phyloP scores from a whole-genome alignment of 2,888 invertebrate species.

The Cheilosia grossa region DNA sequence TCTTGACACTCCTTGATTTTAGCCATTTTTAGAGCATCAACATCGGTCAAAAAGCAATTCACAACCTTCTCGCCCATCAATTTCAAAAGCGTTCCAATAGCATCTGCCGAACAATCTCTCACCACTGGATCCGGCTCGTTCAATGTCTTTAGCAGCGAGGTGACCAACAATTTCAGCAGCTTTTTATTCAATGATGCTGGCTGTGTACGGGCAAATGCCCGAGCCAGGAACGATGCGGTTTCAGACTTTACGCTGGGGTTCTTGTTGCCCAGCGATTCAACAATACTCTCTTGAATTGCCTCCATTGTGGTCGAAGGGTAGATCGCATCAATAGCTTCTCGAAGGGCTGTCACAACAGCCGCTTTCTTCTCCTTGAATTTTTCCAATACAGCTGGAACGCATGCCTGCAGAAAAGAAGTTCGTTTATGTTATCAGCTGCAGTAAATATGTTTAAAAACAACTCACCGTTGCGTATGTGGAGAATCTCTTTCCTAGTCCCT shows the following conservation, averaged over 20 bases:
- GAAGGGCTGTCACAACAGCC: constrained; percentile 92
- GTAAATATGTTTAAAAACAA: not conserved
- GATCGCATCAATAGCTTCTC: constrained; percentile 95
- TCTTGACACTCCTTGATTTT: constrained; percentile 97
- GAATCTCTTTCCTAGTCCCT: constrained; percentile 94
- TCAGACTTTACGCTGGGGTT: constrained; percentile 96
- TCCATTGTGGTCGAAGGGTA: constrained; percentile 92
- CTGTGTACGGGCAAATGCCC: constrained; percentile 92
- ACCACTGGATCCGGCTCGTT: constrained; percentile 91
- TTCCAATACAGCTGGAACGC: constrained; percentile 91
- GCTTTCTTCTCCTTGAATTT: constrained; percentile 99
- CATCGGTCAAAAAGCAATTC: constrained; percentile 92
- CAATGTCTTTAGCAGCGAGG: constrained; percentile 88
- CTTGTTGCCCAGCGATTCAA: constrained; percentile 94
- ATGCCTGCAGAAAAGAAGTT: constrained; percentile 83
- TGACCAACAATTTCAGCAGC: constrained; percentile 91
- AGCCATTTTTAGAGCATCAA: constrained; percentile 95
- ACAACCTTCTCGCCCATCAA: constrained; percentile 96
- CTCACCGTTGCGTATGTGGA: constrained; percentile 88
- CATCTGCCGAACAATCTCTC: constrained; percentile 95
- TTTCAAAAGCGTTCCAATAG: constrained; percentile 96
- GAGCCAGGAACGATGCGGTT: constrained; percentile 91
- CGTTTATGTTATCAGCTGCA: not conserved
- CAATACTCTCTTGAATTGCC: constrained; percentile 92
- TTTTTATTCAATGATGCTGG: constrained; percentile 94